Percentiles rank a stretch among this genome's conserved stretches.
Conservation (phyloP, 2,888 invertebrate genomes). For the Ctena decussata region DNA sequence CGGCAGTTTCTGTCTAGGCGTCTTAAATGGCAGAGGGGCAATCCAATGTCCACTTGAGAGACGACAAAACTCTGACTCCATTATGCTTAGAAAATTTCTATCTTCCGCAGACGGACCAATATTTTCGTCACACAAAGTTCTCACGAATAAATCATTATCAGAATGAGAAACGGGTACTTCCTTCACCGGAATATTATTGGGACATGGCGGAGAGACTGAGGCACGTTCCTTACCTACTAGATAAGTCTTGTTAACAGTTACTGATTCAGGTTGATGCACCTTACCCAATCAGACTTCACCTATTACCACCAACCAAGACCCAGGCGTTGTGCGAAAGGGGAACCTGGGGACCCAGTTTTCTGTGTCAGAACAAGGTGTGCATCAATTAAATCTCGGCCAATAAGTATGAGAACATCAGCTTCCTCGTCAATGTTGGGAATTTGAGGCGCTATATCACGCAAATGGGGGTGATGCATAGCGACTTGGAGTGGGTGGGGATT, state of each 20-base stretch:
- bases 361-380: too few relatives aligned
- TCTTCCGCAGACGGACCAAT: neutral
- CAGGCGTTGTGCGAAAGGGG: constrained; percentile 42
- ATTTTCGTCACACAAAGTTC: neutral
- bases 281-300: constrained; percentile 59
- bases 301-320: constrained; percentile 46
- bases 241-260: constrained; percentile 40
- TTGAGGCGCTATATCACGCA: constrained; percentile 16
- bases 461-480: constrained; percentile 21
- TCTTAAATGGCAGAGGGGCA: constrained; percentile 29
- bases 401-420: constrained; percentile 40
- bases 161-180: neutral
- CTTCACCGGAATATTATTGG: constrained; percentile 1
- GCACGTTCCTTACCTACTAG: constrained; percentile 3
- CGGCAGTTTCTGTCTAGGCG: constrained; percentile 15
- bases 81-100: constrained; percentile 1
- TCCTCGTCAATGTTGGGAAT: constrained; percentile 29
- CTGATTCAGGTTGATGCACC: constrained; percentile 27
- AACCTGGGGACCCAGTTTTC: neutral
- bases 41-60: constrained; percentile 12
- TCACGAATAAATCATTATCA: neutral
- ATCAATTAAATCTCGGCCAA: constrained; percentile 18
- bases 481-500: constrained; percentile 36
- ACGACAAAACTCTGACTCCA: neutral
- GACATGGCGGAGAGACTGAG: constrained; percentile 23